These are phyloP conservation scores for Hylia prasina DNA, from an alignment of 2,113 vertebrate genomes.

Conservation along the genomic window DNA sequence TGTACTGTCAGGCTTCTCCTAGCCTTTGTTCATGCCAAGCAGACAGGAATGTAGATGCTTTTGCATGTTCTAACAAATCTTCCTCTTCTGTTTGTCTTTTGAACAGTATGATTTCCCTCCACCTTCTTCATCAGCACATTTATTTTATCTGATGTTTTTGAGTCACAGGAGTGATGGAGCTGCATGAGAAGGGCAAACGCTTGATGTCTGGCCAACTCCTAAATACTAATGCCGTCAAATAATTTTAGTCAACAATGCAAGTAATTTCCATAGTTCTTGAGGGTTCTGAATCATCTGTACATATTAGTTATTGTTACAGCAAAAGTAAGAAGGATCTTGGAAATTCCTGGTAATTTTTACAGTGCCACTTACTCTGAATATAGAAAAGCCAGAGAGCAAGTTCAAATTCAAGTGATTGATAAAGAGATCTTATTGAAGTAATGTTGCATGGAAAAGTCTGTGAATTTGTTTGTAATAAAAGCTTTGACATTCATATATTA, in stretches of 20 bases:
- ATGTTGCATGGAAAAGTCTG: not conserved
- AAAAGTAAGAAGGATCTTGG: not conserved
- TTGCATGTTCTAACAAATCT: not conserved
- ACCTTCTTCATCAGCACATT: not conserved
- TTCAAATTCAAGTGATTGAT: not conserved
- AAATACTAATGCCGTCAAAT: not conserved
- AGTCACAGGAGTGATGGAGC: not conserved
- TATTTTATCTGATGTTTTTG: not conserved
- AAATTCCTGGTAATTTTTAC: not conserved
- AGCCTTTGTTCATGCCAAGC: not conserved
- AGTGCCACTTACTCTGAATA: not conserved
- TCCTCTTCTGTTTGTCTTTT: not conserved
- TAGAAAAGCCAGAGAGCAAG: not conserved
- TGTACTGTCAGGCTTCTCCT: not conserved
- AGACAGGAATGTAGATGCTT: not conserved
- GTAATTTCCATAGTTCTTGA: not conserved
- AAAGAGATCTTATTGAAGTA: not conserved
- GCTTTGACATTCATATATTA: not conserved
- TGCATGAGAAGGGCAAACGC: accelerated
- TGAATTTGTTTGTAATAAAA: not conserved
- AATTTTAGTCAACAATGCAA: not conserved
- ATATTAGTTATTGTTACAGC: not conserved
- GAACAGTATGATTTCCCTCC: not conserved
- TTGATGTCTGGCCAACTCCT: not conserved
- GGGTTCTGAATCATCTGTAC: not conserved